phyloP scores from a whole-genome alignment of 1,140 invertebrate genomes.

The Papilio polytes region DNA sequence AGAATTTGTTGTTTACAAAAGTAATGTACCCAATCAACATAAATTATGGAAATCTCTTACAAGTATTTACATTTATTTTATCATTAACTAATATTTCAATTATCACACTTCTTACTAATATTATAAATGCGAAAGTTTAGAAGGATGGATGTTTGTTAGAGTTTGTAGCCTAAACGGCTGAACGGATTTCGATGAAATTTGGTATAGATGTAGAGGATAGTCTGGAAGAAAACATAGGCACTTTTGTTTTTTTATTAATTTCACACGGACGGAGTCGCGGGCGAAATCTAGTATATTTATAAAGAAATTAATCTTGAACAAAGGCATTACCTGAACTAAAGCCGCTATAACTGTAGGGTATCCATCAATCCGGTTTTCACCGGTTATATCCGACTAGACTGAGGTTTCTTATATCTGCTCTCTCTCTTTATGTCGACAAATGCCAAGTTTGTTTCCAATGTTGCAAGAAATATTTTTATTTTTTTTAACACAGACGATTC shows the following conservation, averaged over 20 bases:
- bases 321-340: not conserved
- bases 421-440: not conserved
- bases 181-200: no score
- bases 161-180: no score
- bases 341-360: slow-evolving; percentile 15
- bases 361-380: slow-evolving; percentile 30
- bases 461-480: not conserved
- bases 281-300: no score
- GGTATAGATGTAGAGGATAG: no score
- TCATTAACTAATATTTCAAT: not conserved
- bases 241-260: no score
- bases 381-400: slow-evolving; percentile 26
- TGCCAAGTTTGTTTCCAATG: slow-evolving; percentile 8
- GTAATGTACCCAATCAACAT: not conserved
- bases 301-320: slow-evolving; percentile 6
- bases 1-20: not conserved
- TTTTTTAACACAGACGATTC: not conserved
- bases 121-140: no score
- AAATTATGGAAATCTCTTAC: not conserved
- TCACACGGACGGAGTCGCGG: no score
- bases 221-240: no score
- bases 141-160: no score
- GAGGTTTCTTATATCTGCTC: not conserved
- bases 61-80: not conserved
- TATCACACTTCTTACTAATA: not conserved